Evolutionary conservation across 1,140 invertebrate species (phyloP).

Genomic region (Apis mellifera): DNA sequence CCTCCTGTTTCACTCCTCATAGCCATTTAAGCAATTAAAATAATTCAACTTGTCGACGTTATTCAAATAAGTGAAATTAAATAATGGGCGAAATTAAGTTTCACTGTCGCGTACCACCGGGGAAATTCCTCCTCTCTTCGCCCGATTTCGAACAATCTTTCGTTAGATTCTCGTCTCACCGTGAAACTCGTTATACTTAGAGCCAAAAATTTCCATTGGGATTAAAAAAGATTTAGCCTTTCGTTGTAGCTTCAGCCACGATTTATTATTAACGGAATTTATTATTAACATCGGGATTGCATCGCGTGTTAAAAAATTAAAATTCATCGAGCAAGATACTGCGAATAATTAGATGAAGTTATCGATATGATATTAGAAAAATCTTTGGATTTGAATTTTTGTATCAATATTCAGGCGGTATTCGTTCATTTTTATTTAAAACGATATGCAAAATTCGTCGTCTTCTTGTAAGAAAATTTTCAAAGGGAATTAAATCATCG

Average conservation of each 20-base stretch:
- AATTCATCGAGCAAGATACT: no score
- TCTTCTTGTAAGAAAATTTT: no score
- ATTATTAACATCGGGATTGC: no score
- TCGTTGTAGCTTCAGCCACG: neutral
- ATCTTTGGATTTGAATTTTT: no score
- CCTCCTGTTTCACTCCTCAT: neutral
- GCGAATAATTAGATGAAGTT: no score
- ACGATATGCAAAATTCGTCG: no score
- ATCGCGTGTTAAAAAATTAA: no score
- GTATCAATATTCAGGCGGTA: no score
- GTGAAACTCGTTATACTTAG: neutral
- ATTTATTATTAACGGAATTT: no score
- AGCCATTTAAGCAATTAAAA: conserved; percentile 26
- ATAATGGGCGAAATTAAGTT: conserved; percentile 41
- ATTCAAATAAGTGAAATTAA: conserved; percentile 44
- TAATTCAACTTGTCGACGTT: conserved; percentile 20
- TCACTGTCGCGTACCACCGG: conserved; percentile 29
- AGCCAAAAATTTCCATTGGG: neutral
- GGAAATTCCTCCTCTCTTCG: conserved; percentile 22
- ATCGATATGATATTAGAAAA: no score
- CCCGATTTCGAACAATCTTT: conserved; percentile 9
- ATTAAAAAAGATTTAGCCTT: neutral
- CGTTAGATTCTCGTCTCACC: neutral
- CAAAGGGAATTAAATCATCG: no score
- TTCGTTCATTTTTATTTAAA: no score